Evolutionary conservation across 1,140 invertebrate genomes (phyloP).

Genomic region (Drosophila setifemur): DNA sequence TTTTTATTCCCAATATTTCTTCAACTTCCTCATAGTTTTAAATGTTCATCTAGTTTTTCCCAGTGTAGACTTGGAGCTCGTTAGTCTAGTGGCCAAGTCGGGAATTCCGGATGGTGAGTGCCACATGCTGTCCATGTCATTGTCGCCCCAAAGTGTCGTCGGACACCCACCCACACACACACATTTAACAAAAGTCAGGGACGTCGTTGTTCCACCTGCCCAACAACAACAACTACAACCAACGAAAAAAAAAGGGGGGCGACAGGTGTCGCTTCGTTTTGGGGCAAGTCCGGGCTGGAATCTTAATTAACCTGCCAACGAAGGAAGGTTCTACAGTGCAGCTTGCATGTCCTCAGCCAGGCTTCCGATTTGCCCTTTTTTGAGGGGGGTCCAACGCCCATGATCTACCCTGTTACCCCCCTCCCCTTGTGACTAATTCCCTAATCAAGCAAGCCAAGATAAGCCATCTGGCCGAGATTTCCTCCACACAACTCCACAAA

Average conservation of each 20-base stretch:
- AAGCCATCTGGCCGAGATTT: constrained; percentile 4
- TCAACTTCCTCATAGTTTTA: no score
- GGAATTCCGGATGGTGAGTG: no score
- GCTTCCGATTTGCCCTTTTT: not conserved
- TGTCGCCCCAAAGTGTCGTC: not conserved
- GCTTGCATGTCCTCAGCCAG: not conserved
- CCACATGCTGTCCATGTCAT: no score
- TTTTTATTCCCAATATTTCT: no score
- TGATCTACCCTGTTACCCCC: no score
- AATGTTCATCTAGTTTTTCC: no score
- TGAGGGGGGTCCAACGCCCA: no score
- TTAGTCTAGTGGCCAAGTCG: no score
- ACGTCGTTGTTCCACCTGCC: not conserved
- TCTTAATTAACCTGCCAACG: not conserved
- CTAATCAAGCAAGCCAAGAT: constrained; percentile 22
- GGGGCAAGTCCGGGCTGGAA: not conserved
- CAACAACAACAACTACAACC: no score
- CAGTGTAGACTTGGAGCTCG: no score
- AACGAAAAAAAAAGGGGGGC: not conserved
- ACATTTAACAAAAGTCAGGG: not conserved
- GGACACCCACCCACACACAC: not conserved
- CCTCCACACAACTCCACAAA: no score
- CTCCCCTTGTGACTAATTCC: constrained; percentile 36
- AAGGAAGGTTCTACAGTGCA: not conserved
- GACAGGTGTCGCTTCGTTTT: not conserved